Base-by-base conservation (phyloP, 2,888 invertebrate genomes). In the Ophion slaviceki region DNA sequence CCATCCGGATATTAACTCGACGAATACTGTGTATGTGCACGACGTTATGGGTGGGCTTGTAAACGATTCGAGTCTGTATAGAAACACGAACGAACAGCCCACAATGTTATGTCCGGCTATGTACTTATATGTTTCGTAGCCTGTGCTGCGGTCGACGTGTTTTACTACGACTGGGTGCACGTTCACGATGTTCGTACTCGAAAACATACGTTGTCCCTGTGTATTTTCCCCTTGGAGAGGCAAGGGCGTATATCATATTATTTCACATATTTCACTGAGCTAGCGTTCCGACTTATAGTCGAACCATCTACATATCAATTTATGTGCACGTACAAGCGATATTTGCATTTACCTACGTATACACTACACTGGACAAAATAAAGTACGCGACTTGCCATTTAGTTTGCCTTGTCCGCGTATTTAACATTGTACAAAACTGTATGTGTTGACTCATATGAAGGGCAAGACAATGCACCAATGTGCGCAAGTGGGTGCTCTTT, bases 121-220 rank as follows among this genome's bases (percentile, higher is more conserved):
- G 77, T 84, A 88, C 86, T 88, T 87, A 86, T 86, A 80, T 85
- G 53, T 88, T 87, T 87, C 85, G 81, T 59, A 76, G 86, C 87
- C 64, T 87, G 80, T 77, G 78, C 88, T 89, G 88, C 79, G 79
- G 84, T 86, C 87, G 88, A 89, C 88, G 81, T 82, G 87, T 86
- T 87, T 86, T 87, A 86, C 86, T 82, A 85, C 81, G 85, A 45
- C 74, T 68, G 74, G 53, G 17, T 28, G 70, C 70, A 70, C 84
- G 82, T 71, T 61, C 87, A 10, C 74, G 59, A 59, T 68, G 67
- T 57, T 74, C 67, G 59, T 77, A 40, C 82, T 45, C 45, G 32
- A 32, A 28, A 70, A 59, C 59, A 70, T 70, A 70, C 53, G 47
- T 70, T 20, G 61, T 24, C 20, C 61, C 24, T 10, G 24, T 61